Evolutionary conservation across 1,140 invertebrate species (phyloP).

Genomic region (Pogonomyrmex barbatus): DNA sequence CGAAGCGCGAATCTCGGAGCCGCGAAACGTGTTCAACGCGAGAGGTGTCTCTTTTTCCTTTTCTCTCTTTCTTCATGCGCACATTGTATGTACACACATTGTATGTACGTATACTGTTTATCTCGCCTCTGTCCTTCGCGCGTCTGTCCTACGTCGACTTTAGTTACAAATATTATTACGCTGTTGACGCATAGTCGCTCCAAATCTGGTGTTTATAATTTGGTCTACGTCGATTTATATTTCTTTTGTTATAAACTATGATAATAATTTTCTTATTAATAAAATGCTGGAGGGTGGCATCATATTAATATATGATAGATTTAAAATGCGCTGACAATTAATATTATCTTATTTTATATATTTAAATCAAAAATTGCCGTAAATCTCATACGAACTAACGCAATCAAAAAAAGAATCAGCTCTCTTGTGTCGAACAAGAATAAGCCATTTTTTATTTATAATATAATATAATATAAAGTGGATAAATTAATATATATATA

Average conservation of each 20-base stretch:
- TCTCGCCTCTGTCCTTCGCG: background rate
- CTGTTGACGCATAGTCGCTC: no score
- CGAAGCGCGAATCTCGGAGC: background rate
- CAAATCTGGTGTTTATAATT: background rate
- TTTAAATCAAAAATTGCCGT: background rate
- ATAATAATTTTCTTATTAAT: background rate
- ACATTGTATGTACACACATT: no score
- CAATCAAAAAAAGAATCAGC: background rate
- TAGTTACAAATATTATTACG: slow-evolving; percentile 6
- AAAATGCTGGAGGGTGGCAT: background rate
- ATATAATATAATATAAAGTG: no score
- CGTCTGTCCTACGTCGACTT: slow-evolving; percentile 31
- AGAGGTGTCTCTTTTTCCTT: background rate
- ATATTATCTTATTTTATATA: background rate
- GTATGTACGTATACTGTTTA: slow-evolving; percentile 2
- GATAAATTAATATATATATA: background rate
- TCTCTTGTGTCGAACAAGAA: no score
- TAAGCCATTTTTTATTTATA: no score
- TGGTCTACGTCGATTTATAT: background rate
- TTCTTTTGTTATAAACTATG: background rate
- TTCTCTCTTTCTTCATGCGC: background rate
- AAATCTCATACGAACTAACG: background rate
- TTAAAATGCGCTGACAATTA: background rate
- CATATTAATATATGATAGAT: no score
- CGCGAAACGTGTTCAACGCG: background rate